Evolutionary conservation across 1,140 invertebrate species (phyloP).

Genomic region (Drosophila subpulchrella): DNA sequence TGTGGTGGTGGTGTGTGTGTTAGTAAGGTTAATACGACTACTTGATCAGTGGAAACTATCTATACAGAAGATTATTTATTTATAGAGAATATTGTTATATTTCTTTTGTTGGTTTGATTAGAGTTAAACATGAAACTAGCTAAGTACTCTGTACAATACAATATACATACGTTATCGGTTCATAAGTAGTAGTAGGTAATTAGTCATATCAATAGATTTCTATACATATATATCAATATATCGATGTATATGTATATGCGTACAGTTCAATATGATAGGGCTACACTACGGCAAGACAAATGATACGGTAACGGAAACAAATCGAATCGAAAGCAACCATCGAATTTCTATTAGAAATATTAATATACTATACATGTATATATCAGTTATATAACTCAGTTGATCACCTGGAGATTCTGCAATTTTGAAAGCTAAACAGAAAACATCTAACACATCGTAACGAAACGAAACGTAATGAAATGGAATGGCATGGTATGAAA

Average conservation of each 20-base stretch:
- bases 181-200: conserved; percentile 40
- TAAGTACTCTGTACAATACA: conserved; percentile 74
- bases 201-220: conserved; percentile 49
- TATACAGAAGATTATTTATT: conserved; percentile 55
- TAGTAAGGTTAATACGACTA: conserved; percentile 62
- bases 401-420: neutral
- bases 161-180: conserved; percentile 63
- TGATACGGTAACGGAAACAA: conserved; percentile 42
- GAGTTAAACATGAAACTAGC: conserved; percentile 67
- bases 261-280: conserved; percentile 31
- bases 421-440: neutral
- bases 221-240: conserved; percentile 47
- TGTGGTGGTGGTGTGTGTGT: conserved; percentile 18
- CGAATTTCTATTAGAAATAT: conserved; percentile 4
- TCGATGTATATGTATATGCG: conserved; percentile 24
- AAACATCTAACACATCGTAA: neutral
- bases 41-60: conserved; percentile 68
- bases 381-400: conserved; percentile 9
- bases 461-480: conserved; percentile 10
- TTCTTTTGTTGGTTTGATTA: conserved; percentile 38
- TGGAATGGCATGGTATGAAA: conserved; percentile 1
- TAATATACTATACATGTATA: conserved; percentile 2
- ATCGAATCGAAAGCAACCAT: conserved; percentile 9
- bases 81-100: conserved; percentile 27
- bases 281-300: conserved; percentile 74